These are phyloP conservation scores for Aphidius colemani DNA, from an alignment of 2,888 invertebrate genomes.

Conservation along the genomic window DNA sequence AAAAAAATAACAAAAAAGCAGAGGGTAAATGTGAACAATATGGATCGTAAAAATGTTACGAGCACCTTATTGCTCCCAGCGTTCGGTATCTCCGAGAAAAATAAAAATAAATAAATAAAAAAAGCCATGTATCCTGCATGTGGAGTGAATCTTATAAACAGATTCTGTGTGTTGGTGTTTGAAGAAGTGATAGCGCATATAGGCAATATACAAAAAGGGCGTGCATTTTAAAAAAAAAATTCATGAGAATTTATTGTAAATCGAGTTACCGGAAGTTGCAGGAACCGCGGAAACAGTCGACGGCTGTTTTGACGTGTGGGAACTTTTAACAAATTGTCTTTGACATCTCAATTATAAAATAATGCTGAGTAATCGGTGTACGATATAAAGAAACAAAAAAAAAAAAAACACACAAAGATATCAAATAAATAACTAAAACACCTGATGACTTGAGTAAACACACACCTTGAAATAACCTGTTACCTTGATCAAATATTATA, in stretches of 20 bases:
- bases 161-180: slow-evolving; percentile 19
- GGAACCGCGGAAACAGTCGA: slow-evolving; percentile 11
- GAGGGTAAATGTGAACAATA: slow-evolving; percentile 29
- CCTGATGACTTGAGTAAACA: background rate
- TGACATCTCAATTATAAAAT: slow-evolving; percentile 1
- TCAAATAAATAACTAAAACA: too few relatives aligned
- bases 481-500: background rate
- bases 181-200: background rate
- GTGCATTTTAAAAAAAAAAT: slow-evolving; percentile 6
- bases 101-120: slow-evolving; percentile 28
- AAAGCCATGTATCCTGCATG: slow-evolving; percentile 26
- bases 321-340: slow-evolving; percentile 5
- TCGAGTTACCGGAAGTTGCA: slow-evolving; percentile 6
- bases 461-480: background rate
- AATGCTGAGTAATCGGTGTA: slow-evolving; percentile 14
- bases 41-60: slow-evolving; percentile 52
- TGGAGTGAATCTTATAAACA: slow-evolving; percentile 12
- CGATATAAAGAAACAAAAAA: too few relatives aligned
- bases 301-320: slow-evolving; percentile 1
- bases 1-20: too few relatives aligned
- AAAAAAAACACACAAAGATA: too few relatives aligned
- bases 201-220: background rate
- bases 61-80: slow-evolving; percentile 43
- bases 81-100: slow-evolving; percentile 31
- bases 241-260: slow-evolving; percentile 39